Conservation (phyloP, 2,113 vertebrate genomes). For the Corythoichthys intestinalis region DNA sequence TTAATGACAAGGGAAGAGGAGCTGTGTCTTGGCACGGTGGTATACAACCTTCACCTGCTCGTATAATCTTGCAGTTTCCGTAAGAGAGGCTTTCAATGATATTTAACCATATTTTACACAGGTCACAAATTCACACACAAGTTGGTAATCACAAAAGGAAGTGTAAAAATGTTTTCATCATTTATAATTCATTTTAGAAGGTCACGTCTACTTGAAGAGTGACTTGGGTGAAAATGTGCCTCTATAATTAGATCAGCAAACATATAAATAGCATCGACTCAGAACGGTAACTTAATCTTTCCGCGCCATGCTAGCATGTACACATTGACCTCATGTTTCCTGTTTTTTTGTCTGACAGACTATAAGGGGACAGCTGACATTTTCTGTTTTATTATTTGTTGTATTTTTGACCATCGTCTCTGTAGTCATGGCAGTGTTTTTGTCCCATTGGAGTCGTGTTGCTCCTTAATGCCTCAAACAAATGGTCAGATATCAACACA, state of each 20-base stretch:
- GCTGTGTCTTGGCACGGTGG: neutral
- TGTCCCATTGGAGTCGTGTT: neutral
- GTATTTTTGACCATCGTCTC: neutral
- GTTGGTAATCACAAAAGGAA: slow-evolving; percentile 10
- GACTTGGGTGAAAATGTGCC: slow-evolving; percentile 18
- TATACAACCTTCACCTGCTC: neutral
- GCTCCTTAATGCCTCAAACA: slow-evolving; percentile 16
- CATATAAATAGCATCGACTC: slow-evolving; percentile 22
- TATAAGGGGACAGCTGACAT: neutral
- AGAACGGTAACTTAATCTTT: slow-evolving; percentile 17
- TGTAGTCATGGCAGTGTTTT: neutral
- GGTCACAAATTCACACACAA: slow-evolving; percentile 2
- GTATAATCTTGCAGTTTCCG: neutral
- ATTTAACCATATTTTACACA: neutral
- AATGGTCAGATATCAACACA: slow-evolving; percentile 11
- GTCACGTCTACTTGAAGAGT: slow-evolving; percentile 20
- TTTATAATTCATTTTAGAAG: slow-evolving; percentile 47
- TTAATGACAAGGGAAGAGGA: neutral
- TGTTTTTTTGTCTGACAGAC: neutral
- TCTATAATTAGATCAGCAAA: slow-evolving; percentile 29
- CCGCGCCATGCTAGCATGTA: slow-evolving; percentile 1
- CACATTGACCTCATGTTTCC: slow-evolving; percentile 22
- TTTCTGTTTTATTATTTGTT: neutral
- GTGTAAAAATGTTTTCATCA: slow-evolving; percentile 11
- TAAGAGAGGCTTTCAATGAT: neutral